phyloP scores from a whole-genome alignment of 1,140 invertebrate genomes.

The Orussus abietinus region DNA sequence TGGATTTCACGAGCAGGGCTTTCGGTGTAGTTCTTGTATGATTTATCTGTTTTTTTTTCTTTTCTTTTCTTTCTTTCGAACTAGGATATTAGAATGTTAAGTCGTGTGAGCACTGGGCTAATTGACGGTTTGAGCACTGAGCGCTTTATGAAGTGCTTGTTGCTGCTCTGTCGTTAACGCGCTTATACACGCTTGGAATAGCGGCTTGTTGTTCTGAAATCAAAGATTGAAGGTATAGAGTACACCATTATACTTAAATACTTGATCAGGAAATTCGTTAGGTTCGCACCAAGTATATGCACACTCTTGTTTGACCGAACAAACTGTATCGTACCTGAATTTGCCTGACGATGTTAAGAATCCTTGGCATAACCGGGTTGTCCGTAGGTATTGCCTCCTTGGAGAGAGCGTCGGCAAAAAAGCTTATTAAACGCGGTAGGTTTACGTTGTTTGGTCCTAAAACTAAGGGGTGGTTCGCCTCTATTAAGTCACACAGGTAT shows the following conservation, averaged over 20 bases:
- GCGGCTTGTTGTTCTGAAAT: conserved; percentile 68
- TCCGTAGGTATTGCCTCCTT: conserved; percentile 74
- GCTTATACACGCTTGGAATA: conserved; percentile 79
- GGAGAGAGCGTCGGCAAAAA: conserved; percentile 85
- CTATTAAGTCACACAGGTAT: conserved; percentile 92
- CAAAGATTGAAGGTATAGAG: conserved; percentile 15
- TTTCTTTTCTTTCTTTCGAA: background rate
- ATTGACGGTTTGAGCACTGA: conserved; percentile 40
- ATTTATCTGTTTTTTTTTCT: background rate
- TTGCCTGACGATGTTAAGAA: conserved; percentile 73
- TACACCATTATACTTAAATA: too few species aligned
- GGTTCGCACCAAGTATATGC: too few species aligned
- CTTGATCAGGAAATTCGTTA: too few species aligned
- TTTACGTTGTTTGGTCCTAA: conserved; percentile 83
- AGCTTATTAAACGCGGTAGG: conserved; percentile 80
- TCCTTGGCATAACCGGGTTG: conserved; percentile 60
- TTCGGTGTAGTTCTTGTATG: too few species aligned
- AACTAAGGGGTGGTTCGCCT: conserved; percentile 82
- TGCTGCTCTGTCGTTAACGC: conserved; percentile 75
- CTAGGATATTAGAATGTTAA: conserved; percentile 2
- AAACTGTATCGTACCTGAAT: conserved; percentile 66
- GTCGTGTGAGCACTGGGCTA: conserved; percentile 18
- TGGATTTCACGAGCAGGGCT: too few species aligned
- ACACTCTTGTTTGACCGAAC: too few species aligned
- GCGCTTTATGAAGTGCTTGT: conserved; percentile 71